Conservation (phyloP, 2,113 vertebrate species). For the Hiodon alosoides region DNA sequence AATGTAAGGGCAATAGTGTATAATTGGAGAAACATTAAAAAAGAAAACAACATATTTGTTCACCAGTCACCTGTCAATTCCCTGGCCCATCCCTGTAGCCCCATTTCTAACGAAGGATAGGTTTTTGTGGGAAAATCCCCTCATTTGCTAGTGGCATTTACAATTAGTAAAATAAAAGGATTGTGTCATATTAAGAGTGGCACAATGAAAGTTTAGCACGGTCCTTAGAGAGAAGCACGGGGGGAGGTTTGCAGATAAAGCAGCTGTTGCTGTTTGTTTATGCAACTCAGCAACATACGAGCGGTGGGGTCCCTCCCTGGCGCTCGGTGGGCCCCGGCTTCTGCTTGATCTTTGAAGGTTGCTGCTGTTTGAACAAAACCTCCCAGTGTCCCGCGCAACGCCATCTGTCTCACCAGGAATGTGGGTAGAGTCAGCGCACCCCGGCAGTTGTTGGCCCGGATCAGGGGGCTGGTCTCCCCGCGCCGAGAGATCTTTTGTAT, state of each 20-base stretch:
- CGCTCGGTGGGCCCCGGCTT: slow-evolving; percentile 80
- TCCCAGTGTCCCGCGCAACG: slow-evolving; percentile 95
- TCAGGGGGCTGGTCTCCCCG: slow-evolving; percentile 63
- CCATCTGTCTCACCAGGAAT: slow-evolving; percentile 99
- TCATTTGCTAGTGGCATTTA: slow-evolving; percentile 89
- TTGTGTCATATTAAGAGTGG: slow-evolving; percentile 97
- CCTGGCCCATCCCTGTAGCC: slow-evolving; percentile 39
- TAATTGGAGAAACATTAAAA: not conserved
- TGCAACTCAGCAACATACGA: slow-evolving; percentile 98
- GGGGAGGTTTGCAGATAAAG: slow-evolving; percentile 71
- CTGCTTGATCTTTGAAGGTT: slow-evolving; percentile 99
- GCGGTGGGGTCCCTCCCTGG: slow-evolving; percentile 86
- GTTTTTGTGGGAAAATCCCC: slow-evolving; percentile 74
- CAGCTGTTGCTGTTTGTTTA: slow-evolving; percentile 99
- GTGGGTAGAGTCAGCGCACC: slow-evolving; percentile 93
- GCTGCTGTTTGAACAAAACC: slow-evolving; percentile 99
- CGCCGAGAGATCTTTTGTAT: slow-evolving; percentile 18
- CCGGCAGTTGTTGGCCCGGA: slow-evolving; percentile 93
- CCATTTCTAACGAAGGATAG: slow-evolving; percentile 63
- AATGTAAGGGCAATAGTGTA: not conserved
- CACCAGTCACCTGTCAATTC: slow-evolving; percentile 52
- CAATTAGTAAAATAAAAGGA: slow-evolving; percentile 89
- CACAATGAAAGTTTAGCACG: slow-evolving; percentile 93
- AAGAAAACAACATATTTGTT: not conserved
- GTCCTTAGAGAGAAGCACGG: slow-evolving; percentile 81